Base-by-base conservation (phyloP, 2,113 vertebrate species). In the Poeciliopsis retropinna region DNA sequence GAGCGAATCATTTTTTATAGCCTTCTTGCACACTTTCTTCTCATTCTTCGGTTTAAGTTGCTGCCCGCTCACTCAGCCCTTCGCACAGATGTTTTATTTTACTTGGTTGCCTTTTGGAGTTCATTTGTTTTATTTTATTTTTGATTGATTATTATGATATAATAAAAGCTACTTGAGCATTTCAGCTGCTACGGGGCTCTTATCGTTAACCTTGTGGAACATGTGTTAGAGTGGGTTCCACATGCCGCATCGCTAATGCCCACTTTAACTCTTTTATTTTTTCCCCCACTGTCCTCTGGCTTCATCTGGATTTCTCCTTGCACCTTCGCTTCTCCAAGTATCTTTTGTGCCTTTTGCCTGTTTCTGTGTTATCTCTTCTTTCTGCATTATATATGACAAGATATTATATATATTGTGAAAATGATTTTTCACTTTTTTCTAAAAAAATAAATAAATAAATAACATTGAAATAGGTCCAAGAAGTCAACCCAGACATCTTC, bases 161-260 rank as follows among this genome's bases (percentile, higher is more conserved):
- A 92, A 95, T 95, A 95, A 95, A 95, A 94, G 94, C 94, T 95
- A 94, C 93, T 95, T 95, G 94, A 94, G 94, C 94, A 94, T 95
- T 94, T 94, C 92, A 90, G 93, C 91, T 91, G 88, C 91, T 82
- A 89, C 91, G 87, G 90, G 91, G 91, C 94, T 91, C 90, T 94
- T 94, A 94, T 95, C 94, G 94, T 95, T 95, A 95, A 95, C 94
- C 94, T 95, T 94, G 94, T 93, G 93, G 92, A 95, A 94, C 91
- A 90, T 79, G 68, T 84, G 83, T 88, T 79, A 89, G 91, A 94
- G 82, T 84, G 93, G 87, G 92, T 91, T 94, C 92, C 82, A 81
- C 89, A 90, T 73, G 78, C 88, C 73, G 88, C 92, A 93, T 92
- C 81, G 66, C 87, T 94, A 94, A 95, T 95, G 90, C 87, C 81